Evolutionary conservation across 64 coral and sea anemone species (phyloP), one percentile per base, ranked within the genome.

Genomic region (Porites lutea): DNA sequence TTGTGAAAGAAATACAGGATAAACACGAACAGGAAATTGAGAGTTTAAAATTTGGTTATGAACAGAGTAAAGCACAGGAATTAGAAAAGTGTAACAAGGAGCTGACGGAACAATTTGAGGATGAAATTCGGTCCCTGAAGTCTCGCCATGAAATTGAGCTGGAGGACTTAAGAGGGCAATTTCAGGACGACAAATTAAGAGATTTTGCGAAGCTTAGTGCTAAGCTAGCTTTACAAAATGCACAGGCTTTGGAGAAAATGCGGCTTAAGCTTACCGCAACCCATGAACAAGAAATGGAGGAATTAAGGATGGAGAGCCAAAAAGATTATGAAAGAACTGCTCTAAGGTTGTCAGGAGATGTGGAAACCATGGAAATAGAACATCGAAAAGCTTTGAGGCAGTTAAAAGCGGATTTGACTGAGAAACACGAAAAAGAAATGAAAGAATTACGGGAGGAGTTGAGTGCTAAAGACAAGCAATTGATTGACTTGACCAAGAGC

Each of bases 211-310:
- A 89, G 61, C 58, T 95, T 23, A 99, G 88, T 65, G 90, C 94
- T 27, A 94, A 93, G 70, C 73, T 96, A 91, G 92, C 91, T 8
- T 76, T 95, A 82, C 93, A 96, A 90, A 88, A 82, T 75, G 97
- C 87, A 1, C 91, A 99, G 61, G 82, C 91, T 15, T 72, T 99
- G 60, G 97, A 99, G 70, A 87, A 80, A 54, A 73, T 96, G 72
- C 91, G 94, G 47, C 88, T 43, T 3, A 83, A 89, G 55, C 80
- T 96, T 13, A 61, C 59, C 49, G 89, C 67, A 2, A 83, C 93
- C 19, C 94, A 96, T 27, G 97, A 99, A 82, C 49, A 90, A 67
- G 91, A 99, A 78, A 93, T 99, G 76, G 94, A 95, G 55, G 94
- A 90, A 65, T 74, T 93, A 20, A 92, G 92, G 66, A 88, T 89